phyloP scores from a whole-genome alignment of 1,140 invertebrate genomes.

The Fopius arisanus region DNA sequence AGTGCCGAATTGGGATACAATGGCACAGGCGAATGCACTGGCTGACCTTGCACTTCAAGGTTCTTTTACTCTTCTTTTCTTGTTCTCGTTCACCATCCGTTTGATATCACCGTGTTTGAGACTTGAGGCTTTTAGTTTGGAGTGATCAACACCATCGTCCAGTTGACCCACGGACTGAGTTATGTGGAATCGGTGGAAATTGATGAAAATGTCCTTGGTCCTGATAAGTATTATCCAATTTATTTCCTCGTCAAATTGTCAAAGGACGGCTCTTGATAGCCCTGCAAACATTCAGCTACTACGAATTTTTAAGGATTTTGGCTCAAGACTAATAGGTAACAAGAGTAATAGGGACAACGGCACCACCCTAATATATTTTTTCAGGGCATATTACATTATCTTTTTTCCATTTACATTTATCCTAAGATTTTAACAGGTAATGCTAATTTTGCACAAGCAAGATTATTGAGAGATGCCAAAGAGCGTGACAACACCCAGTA shows the following conservation, averaged over 20 bases:
- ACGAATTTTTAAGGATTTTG: too few relatives aligned
- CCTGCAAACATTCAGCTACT: too few relatives aligned
- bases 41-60: background rate
- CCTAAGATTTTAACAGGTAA: background rate
- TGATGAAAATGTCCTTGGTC: too few relatives aligned
- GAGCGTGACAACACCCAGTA: constrained; percentile 35
- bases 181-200: background rate
- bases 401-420: too few relatives aligned
- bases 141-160: background rate
- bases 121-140: background rate
- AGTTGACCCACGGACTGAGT: background rate
- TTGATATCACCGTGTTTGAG: background rate
- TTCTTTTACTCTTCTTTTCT: background rate
- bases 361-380: too few relatives aligned
- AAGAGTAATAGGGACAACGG: too few relatives aligned
- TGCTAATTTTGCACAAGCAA: background rate
- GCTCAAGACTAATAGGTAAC: too few relatives aligned
- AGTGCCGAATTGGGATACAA: background rate
- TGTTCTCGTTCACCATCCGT: background rate
- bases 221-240: too few relatives aligned
- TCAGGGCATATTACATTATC: too few relatives aligned
- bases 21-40: background rate
- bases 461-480: background rate
- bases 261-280: too few relatives aligned
- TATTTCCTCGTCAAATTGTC: too few relatives aligned